Percentiles rank a stretch among this genome's conserved stretches.
Evolutionary conservation across 2,113 vertebrate genomes (phyloP).

Genomic region (Daboia siamensis): DNA sequence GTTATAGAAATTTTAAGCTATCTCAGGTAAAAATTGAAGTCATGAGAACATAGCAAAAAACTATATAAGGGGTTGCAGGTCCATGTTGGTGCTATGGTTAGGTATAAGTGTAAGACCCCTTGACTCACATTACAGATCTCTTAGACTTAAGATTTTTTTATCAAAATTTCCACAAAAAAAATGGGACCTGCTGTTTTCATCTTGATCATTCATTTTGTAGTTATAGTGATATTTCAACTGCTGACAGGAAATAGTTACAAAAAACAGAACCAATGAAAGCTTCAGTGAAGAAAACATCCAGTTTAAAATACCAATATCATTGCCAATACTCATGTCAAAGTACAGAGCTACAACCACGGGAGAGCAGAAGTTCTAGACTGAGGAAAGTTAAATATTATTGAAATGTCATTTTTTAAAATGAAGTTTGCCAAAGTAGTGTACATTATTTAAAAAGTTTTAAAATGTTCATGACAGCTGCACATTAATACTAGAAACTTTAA

Average conservation of each 20-base stretch:
- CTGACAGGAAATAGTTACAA: not conserved
- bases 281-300: not conserved
- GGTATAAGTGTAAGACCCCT: not conserved
- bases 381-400: not conserved
- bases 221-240: not conserved
- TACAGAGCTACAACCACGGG: not conserved
- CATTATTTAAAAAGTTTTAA: not conserved
- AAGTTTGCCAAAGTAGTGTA: not conserved
- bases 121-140: not conserved
- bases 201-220: not conserved
- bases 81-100: not conserved
- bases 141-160: not conserved
- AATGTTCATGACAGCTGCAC: not conserved
- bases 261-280: not conserved
- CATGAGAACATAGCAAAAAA: not conserved
- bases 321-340: not conserved
- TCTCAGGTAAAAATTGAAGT: not conserved
- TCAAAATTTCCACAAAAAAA: not conserved
- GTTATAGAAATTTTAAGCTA: not conserved
- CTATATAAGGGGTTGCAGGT: not conserved
- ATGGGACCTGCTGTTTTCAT: not conserved
- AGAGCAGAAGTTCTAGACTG: not conserved
- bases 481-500: not conserved
- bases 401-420: not conserved
- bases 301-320: not conserved